Percentiles rank a stretch among this genome's conserved stretches.
Conservation (phyloP, 1,140 invertebrate genomes). For the Drosophila saltans region DNA sequence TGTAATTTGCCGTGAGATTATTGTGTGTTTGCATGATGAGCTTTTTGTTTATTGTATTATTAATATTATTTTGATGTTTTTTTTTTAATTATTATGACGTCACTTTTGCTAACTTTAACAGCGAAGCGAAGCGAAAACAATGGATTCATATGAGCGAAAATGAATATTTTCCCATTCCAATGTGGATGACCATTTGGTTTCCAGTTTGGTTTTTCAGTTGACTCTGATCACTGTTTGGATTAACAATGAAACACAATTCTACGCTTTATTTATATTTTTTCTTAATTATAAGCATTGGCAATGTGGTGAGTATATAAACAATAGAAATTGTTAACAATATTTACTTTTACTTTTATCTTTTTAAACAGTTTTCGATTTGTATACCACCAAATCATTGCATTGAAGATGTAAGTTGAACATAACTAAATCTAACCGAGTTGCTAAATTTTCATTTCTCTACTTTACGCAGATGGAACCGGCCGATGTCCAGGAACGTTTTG, state of each 20-base stretch:
- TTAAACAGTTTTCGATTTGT: constrained; percentile 46
- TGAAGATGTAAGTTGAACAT: constrained; percentile 58
- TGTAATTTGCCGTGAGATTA: constrained; percentile 1
- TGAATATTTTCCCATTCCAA: constrained; percentile 29
- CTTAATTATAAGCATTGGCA: constrained; percentile 3
- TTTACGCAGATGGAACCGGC: constrained; percentile 50
- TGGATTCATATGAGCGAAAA: constrained; percentile 30
- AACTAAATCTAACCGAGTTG: neutral
- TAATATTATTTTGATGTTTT: constrained; percentile 4
- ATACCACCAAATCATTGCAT: constrained; percentile 61
- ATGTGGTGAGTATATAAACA: constrained; percentile 7
- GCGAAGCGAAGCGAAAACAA: constrained; percentile 45
- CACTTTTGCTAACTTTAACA: constrained; percentile 26
- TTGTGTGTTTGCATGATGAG: constrained; percentile 3
- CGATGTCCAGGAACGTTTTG: constrained; percentile 51
- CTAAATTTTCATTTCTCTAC: neutral
- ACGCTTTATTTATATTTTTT: constrained; percentile 9
- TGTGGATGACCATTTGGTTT: constrained; percentile 28
- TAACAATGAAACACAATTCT: constrained; percentile 25
- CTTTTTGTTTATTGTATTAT: constrained; percentile 23
- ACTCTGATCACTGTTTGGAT: constrained; percentile 25
- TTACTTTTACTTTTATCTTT: no score
- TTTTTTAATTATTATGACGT: constrained; percentile 53
- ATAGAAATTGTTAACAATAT: neutral
- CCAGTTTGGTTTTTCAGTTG: constrained; percentile 23